These are phyloP conservation scores for Drosophila quadrilineata DNA, from an alignment of 1,140 invertebrate genomes.

Conservation along the genomic window DNA sequence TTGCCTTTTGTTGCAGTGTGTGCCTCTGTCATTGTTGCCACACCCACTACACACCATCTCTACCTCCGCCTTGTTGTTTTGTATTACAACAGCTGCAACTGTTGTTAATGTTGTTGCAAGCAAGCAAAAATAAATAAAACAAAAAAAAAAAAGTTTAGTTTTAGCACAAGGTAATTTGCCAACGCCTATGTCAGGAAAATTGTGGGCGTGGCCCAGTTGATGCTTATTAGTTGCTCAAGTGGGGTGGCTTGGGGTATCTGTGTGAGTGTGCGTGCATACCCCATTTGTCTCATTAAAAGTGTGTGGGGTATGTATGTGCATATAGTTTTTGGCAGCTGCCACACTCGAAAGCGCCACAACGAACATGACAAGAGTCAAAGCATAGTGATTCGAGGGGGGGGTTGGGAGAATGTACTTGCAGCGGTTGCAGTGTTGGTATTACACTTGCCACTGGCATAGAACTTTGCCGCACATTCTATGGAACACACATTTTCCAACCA, in stretches of 20 bases:
- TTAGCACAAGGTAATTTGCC: slow-evolving; percentile 58
- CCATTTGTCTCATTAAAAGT: too few species aligned
- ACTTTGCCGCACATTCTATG: slow-evolving; percentile 63
- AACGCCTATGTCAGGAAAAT: slow-evolving; percentile 34
- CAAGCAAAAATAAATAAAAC: not conserved
- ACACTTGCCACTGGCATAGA: slow-evolving; percentile 40
- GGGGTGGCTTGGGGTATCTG: too few species aligned
- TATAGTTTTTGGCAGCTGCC: slow-evolving; percentile 2
- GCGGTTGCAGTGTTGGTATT: slow-evolving; percentile 31
- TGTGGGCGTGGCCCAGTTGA: slow-evolving; percentile 2
- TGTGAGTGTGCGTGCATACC: too few species aligned
- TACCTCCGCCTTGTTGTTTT: slow-evolving; percentile 17
- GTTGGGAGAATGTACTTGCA: not conserved
- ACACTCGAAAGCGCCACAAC: slow-evolving; percentile 21
- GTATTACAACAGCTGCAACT: slow-evolving; percentile 7
- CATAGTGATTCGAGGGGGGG: not conserved
- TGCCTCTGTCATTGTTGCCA: slow-evolving; percentile 43
- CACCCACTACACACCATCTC: too few species aligned
- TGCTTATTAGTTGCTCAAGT: not conserved
- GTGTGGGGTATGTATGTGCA: too few species aligned
- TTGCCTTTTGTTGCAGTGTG: slow-evolving; percentile 43
- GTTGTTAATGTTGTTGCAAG: slow-evolving; percentile 44
- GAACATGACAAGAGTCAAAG: slow-evolving; percentile 1
- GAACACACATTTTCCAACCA: slow-evolving; percentile 37
- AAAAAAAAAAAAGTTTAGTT: slow-evolving; percentile 42